These are phyloP conservation scores for Platichthys stellatus DNA, from an alignment of 2,113 vertebrate genomes.

Conservation along the genomic window DNA sequence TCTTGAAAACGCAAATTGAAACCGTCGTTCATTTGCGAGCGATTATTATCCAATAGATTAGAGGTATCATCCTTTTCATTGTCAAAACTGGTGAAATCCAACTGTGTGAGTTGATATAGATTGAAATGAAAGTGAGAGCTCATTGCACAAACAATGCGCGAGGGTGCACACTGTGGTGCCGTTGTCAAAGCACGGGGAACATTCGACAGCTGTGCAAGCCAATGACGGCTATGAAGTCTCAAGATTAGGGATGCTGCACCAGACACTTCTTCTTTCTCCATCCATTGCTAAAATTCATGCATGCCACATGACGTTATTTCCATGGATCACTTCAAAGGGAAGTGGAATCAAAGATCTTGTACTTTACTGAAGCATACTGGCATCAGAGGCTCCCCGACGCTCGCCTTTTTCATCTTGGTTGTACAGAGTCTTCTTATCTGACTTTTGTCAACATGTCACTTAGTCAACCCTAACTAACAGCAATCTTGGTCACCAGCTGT, in stretches of 20 bases:
- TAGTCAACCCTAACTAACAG: constrained; percentile 66
- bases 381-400: constrained; percentile 48
- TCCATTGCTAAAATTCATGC: constrained; percentile 49
- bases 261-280: constrained; percentile 3
- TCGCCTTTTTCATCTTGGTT: constrained; percentile 55
- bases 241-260: constrained; percentile 39
- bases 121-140: constrained; percentile 35
- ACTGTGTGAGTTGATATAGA: constrained; percentile 36
- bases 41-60: constrained; percentile 39
- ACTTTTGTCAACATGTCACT: constrained; percentile 68
- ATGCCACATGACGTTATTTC: constrained; percentile 62
- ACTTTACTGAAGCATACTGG: constrained; percentile 44
- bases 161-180: not conserved
- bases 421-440: constrained; percentile 43
- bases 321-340: constrained; percentile 61
- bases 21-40: constrained; percentile 41
- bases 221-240: constrained; percentile 12
- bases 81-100: constrained; percentile 40
- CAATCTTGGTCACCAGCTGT: constrained; percentile 58
- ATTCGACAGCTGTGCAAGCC: constrained; percentile 10
- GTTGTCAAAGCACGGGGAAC: constrained; percentile 19
- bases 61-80: constrained; percentile 32
- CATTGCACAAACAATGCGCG: constrained; percentile 10
- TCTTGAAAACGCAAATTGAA: constrained; percentile 34
- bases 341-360: constrained; percentile 59